phyloP scores from a whole-genome alignment of 2,797 vertebrate species.

The Phoebastria nigripes region DNA sequence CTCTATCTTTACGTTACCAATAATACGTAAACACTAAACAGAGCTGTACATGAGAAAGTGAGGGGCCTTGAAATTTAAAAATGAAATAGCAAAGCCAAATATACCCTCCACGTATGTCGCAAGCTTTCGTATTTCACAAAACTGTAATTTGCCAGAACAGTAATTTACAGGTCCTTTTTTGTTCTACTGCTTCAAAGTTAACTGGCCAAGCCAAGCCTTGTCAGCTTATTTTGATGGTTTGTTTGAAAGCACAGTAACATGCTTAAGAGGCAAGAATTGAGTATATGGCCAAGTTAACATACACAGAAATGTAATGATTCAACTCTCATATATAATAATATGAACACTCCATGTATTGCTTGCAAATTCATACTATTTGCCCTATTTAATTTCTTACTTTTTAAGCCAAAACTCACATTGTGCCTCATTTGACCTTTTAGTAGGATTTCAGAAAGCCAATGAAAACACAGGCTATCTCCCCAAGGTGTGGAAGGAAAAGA shows the following conservation, averaged over 20 bases:
- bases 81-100: not conserved
- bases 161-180: not conserved
- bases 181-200: not conserved
- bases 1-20: not conserved
- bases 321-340: not conserved
- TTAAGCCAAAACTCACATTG: not conserved
- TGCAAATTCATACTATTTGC: not conserved
- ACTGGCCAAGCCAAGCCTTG: not conserved
- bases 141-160: not conserved
- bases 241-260: not conserved
- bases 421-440: not conserved
- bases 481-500: not conserved
- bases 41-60: not conserved
- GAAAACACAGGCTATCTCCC: not conserved
- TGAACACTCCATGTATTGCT: not conserved
- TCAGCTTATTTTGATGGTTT: not conserved
- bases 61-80: not conserved
- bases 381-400: not conserved
- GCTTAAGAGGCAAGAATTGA: not conserved
- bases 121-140: not conserved
- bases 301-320: not conserved
- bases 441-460: not conserved
- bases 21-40: not conserved
- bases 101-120: rapidly evolving
- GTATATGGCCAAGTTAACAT: not conserved